Evolutionary conservation across 1,140 invertebrate species (phyloP).

Genomic region (Neelides sp.): DNA sequence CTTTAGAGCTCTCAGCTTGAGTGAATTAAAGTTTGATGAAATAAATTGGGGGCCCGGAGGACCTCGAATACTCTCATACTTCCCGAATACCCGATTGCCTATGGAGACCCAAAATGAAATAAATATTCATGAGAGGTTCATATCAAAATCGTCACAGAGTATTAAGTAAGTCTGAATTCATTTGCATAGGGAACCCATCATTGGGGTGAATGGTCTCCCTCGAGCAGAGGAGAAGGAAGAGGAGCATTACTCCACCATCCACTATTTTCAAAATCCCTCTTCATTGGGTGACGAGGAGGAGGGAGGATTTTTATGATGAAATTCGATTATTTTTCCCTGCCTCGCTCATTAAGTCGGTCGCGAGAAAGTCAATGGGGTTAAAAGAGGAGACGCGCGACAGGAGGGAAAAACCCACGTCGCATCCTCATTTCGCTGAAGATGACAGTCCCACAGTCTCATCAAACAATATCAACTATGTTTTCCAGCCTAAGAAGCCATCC

Average conservation of each 20-base stretch:
- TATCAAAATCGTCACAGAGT: conserved; percentile 11
- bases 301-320: conserved; percentile 11
- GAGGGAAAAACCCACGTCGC: too few relatives aligned
- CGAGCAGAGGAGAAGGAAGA: conserved; percentile 2
- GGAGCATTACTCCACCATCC: too few relatives aligned
- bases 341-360: conserved; percentile 13
- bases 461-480: too few relatives aligned
- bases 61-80: too few relatives aligned
- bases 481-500: too few relatives aligned
- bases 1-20: background rate
- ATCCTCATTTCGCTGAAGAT: conserved; percentile 5
- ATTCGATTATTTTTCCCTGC: conserved; percentile 15
- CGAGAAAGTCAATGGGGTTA: conserved; percentile 8
- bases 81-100: too few relatives aligned
- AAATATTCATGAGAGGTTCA: conserved; percentile 14
- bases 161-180: conserved; percentile 12
- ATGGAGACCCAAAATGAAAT: conserved; percentile 13
- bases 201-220: background rate
- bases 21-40: conserved; percentile 12
- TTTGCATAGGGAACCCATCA: conserved; percentile 16
- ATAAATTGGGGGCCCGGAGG: conserved; percentile 9
- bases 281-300: too few relatives aligned
- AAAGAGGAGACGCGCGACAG: conserved; percentile 7
- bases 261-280: too few relatives aligned
- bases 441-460: too few relatives aligned